Base-by-base conservation (phyloP, 2,888 invertebrate species). In the Panopea generosa region DNA sequence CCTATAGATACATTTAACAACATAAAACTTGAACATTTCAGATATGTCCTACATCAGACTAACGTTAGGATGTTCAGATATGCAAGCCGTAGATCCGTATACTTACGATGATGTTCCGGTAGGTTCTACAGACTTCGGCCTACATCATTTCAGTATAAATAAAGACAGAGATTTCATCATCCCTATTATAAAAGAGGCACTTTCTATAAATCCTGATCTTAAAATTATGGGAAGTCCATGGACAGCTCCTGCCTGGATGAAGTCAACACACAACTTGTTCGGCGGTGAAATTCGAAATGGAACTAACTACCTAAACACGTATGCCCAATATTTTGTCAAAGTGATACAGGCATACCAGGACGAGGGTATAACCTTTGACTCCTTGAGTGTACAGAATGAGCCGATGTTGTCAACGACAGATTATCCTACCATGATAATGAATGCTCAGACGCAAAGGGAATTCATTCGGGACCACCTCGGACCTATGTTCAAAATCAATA, bases 231-330 rank as follows among this genome's bases (percentile, higher is more conserved):
- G 59, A 14, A 66, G 77, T 0, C 81, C 83, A 3, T 83, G 83
- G 81, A 65, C 74, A 9, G 74, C 78, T 2, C 83, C 83, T 14
- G 76, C 78, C 0, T 83, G 83, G 83, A 81, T 83, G 81, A 83
- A 83, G 56, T 56, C 60, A 1, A 60, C 67, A n/a, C 52, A 73
- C 43, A 29, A 56, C 26, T 47, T 83, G 1, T 72, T 66, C 53
- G 84, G 84, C 3, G 84, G 84, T 9, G 72, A 73, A 9, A 69
- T 84, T 24, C 74, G 70, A 9, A 45, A 38, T 20, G 84, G 72
- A 11, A 47, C 47, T 7, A 70, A 61, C 18, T 76, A 72, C 38
- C 55, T 75, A n/a, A 53, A 80, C 9, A 76, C 82, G 1, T 70
- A 67, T 55, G 73, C 84, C 0, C 14, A 71, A 22, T 82, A 78